These are phyloP conservation scores for Rhagoletis pomonella DNA, from an alignment of 1,140 invertebrate genomes.

Conservation along the genomic window DNA sequence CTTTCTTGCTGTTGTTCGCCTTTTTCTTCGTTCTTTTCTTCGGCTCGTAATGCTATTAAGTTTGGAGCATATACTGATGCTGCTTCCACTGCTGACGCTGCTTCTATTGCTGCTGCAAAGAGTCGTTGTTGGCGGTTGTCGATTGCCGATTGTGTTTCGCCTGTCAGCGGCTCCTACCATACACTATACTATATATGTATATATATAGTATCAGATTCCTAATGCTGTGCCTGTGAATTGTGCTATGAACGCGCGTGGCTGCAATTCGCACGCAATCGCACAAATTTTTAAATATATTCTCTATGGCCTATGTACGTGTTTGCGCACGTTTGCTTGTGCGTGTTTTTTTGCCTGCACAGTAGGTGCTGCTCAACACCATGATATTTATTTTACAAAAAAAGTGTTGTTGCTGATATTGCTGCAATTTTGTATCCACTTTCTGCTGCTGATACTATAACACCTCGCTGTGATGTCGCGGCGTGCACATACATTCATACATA, in stretches of 20 bases:
- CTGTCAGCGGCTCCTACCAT: not conserved
- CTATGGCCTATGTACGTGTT: too few species aligned
- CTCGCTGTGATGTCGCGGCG: not conserved
- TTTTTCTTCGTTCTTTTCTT: constrained; percentile 41
- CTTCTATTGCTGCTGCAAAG: not conserved
- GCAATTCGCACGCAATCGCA: not conserved
- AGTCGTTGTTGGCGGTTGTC: constrained; percentile 22
- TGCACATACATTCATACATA: not conserved
- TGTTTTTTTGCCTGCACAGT: not conserved
- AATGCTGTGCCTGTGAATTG: not conserved
- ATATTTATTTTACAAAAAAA: constrained; percentile 24
- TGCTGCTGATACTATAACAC: not conserved
- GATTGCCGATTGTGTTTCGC: not conserved
- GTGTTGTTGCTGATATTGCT: not conserved
- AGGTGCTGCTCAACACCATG: not conserved
- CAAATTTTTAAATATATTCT: too few species aligned
- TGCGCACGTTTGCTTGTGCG: not conserved
- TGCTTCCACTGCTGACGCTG: not conserved
- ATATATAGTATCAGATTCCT: not conserved
- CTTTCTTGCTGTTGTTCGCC: not conserved
- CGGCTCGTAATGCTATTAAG: constrained; percentile 41
- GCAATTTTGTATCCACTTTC: not conserved
- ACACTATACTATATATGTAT: too few species aligned
- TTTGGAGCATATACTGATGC: not conserved
- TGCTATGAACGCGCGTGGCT: not conserved